Evolutionary conservation across 2,888 invertebrate genomes (phyloP).

Genomic region (Limulus polyphemus): DNA sequence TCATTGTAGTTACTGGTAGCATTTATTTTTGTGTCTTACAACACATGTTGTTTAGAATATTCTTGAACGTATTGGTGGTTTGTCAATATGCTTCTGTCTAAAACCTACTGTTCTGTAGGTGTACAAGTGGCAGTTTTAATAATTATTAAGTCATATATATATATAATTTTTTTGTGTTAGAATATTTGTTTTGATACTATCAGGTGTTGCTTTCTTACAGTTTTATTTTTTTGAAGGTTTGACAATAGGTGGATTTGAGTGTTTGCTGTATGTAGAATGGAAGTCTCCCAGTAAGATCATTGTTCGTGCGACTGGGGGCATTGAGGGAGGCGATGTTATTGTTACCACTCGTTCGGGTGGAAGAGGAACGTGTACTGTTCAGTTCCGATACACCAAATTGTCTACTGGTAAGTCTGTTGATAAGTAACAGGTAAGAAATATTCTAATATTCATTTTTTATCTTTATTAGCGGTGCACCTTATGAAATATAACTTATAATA

Average conservation of each 20-base stretch:
- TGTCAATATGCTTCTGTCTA: no score
- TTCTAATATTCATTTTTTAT: not conserved
- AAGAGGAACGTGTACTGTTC: conserved; percentile 74
- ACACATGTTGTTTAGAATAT: no score
- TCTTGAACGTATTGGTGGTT: no score
- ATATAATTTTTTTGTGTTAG: no score
- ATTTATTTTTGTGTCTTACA: no score
- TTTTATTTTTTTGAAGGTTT: conserved; percentile 49
- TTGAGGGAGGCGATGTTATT: conserved; percentile 61
- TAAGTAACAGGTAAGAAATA: not conserved
- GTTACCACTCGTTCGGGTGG: conserved; percentile 77
- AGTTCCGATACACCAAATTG: conserved; percentile 52
- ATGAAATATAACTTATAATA: not conserved
- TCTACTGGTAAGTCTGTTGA: conserved; percentile 20
- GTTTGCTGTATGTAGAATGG: conserved; percentile 92
- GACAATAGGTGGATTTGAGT: conserved; percentile 90
- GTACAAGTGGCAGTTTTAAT: no score
- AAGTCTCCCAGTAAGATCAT: conserved; percentile 93
- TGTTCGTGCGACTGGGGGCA: conserved; percentile 71
- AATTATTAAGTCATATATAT: no score
- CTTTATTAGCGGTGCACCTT: not conserved
- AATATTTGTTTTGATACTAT: not conserved
- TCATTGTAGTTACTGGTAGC: no score
- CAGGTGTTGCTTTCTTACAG: not conserved
- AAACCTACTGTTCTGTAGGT: no score